Percentiles rank a stretch among this genome's conserved stretches.
These are phyloP conservation scores for Drosophila chauvacae DNA, from an alignment of 1,140 invertebrate species.

Conservation along the genomic window DNA sequence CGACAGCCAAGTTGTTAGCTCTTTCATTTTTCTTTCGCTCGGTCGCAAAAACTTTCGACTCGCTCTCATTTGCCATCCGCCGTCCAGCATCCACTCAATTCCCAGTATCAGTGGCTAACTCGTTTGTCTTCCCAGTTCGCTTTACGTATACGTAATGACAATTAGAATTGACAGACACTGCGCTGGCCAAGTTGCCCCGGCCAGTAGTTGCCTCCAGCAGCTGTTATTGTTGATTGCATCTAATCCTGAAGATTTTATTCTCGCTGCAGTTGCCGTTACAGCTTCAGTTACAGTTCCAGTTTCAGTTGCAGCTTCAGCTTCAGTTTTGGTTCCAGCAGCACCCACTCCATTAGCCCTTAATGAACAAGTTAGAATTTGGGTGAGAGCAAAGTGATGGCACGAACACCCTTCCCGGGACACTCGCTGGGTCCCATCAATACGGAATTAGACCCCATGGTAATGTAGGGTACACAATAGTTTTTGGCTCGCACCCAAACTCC, in stretches of 20 bases:
- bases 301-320: neutral
- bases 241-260: constrained; percentile 78
- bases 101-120: constrained; percentile 78
- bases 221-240: constrained; percentile 83
- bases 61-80: constrained; percentile 39
- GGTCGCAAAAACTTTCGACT: constrained; percentile 65
- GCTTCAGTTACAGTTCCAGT: neutral
- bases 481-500: constrained; percentile 11
- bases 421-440: constrained; percentile 9
- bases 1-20: constrained; percentile 79
- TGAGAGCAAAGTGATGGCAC: constrained; percentile 1
- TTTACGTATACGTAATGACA: constrained; percentile 83
- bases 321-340: constrained; percentile 15
- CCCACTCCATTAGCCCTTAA: constrained; percentile 67
- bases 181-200: constrained; percentile 65
- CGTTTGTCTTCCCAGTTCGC: constrained; percentile 77
- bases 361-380: constrained; percentile 58
- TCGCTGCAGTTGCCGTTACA: constrained; percentile 47
- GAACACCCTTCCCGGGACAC: constrained; percentile 5
- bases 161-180: constrained; percentile 80
- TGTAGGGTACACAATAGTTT: constrained; percentile 36
- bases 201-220: constrained; percentile 42
- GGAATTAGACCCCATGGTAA: constrained; percentile 12
- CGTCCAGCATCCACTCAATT: constrained; percentile 49
- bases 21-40: constrained; percentile 76